These are phyloP conservation scores for Podabrus alpinus DNA, from an alignment of 2,888 invertebrate species.

Conservation along the genomic window DNA sequence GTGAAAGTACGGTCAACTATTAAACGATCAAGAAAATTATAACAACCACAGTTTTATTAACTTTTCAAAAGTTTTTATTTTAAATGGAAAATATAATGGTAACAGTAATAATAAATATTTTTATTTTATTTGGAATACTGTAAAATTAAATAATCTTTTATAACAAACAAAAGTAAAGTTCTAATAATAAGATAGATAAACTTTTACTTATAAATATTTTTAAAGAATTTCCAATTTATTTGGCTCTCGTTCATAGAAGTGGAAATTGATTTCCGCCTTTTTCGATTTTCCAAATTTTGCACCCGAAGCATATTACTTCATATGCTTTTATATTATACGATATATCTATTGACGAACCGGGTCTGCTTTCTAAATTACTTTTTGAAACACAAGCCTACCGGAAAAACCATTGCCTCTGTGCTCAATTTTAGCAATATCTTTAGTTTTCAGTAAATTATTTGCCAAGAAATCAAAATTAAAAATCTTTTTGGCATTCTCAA, in stretches of 20 bases:
- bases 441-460: background rate
- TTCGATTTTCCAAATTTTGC: background rate
- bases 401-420: background rate
- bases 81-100: background rate
- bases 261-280: background rate
- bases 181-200: background rate
- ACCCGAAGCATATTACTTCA: background rate
- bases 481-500: background rate
- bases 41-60: background rate
- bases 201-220: background rate
- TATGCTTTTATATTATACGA: background rate
- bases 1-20: background rate
- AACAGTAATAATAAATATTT: background rate
- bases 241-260: background rate
- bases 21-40: background rate
- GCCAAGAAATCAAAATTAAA: background rate
- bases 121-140: background rate
- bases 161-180: no score
- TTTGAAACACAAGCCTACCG: background rate
- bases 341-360: background rate
- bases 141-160: background rate
- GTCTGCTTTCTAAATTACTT: background rate
- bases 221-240: background rate
- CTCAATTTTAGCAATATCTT: background rate
- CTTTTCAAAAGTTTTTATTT: background rate